phyloP scores from a whole-genome alignment of 2,888 invertebrate genomes.

The Deladenus siricidicola region DNA sequence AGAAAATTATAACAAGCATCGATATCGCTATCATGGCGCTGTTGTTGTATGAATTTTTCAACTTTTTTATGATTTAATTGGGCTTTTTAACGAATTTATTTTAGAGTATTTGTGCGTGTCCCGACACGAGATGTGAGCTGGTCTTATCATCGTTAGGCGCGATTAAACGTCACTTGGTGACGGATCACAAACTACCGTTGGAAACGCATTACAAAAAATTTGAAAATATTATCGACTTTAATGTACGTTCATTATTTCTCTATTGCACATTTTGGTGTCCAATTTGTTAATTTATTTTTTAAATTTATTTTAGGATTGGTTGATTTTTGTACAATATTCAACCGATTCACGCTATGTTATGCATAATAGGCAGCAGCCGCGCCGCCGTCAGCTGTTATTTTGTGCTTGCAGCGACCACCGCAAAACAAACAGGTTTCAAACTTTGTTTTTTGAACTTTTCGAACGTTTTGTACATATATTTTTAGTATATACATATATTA shows the following conservation, averaged over 20 bases:
- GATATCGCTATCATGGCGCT: background rate
- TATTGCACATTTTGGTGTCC: background rate
- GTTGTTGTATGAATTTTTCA: background rate
- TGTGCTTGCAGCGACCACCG: slow-evolving; percentile 7
- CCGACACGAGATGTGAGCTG: background rate
- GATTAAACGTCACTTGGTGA: background rate
- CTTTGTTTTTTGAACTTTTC: too few relatives aligned
- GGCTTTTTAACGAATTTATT: background rate
- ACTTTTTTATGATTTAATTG: too few relatives aligned
- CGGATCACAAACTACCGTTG: background rate
- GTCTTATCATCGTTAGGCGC: background rate
- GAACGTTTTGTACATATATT: too few relatives aligned
- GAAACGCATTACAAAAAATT: slow-evolving; percentile 3
- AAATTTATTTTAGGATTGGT: background rate
- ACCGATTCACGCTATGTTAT: slow-evolving; percentile 1
- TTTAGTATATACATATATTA: too few relatives aligned
- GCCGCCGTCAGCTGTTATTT: slow-evolving; percentile 1
- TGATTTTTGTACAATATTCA: background rate
- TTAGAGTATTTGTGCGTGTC: slow-evolving; percentile 7
- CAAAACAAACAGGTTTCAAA: background rate
- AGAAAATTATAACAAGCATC: slow-evolving; percentile 1
- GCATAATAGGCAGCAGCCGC: slow-evolving; percentile 5
- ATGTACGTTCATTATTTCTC: background rate
- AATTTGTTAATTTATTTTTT: background rate
- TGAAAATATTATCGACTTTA: slow-evolving; percentile 1